These are phyloP conservation scores for Oceanites oceanicus DNA, from an alignment of 2,113 vertebrate species.

Conservation along the genomic window DNA sequence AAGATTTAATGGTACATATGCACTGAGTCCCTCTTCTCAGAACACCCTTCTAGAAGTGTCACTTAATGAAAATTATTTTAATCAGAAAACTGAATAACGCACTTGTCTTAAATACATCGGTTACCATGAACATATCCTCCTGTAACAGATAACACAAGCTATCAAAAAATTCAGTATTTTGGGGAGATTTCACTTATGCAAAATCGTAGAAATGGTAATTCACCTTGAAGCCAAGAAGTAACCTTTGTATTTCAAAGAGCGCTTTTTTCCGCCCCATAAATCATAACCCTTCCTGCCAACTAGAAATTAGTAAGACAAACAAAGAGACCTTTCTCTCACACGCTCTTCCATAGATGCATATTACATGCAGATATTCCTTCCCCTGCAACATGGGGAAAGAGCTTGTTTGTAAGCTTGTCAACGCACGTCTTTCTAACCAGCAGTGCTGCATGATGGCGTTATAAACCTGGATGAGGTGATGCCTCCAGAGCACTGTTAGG, in stretches of 20 bases:
- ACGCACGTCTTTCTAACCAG: neutral
- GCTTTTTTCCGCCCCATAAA: neutral
- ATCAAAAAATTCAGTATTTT: neutral
- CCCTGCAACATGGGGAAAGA: neutral
- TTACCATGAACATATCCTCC: neutral
- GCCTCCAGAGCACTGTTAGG: neutral
- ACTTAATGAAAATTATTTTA: neutral
- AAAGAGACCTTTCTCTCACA: neutral
- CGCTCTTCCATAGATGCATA: neutral
- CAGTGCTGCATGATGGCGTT: neutral
- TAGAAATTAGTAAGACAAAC: neutral
- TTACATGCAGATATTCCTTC: neutral
- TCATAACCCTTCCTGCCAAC: neutral
- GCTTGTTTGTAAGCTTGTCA: neutral
- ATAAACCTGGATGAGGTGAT: neutral
- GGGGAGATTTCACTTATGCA: neutral
- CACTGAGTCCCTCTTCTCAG: neutral
- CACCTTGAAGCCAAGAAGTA: neutral
- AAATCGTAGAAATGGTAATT: neutral
- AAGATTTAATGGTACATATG: neutral
- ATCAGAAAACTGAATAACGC: neutral
- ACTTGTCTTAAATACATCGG: neutral
- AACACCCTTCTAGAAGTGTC: neutral
- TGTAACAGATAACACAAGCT: neutral
- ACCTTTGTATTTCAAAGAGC: rapidly evolving